These are phyloP conservation scores for Cyanoliseus patagonus DNA, from an alignment of 2,113 vertebrate genomes.

Conservation along the genomic window DNA sequence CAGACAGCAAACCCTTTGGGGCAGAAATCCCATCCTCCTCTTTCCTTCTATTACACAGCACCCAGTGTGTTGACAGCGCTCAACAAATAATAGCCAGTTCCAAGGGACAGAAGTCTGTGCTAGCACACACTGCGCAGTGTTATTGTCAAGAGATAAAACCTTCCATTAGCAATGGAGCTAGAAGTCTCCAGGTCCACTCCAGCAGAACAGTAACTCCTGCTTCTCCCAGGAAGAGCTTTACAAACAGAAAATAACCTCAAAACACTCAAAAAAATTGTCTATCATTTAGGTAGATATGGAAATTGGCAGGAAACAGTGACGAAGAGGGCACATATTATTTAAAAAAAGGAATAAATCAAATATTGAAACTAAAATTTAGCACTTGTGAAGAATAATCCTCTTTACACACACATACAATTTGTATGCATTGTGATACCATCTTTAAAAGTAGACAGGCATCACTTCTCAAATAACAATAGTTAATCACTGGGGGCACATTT, in stretches of 20 bases:
- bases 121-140: background rate
- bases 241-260: background rate
- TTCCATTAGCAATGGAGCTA: background rate
- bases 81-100: constrained; percentile 20
- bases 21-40: constrained; percentile 33
- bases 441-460: background rate
- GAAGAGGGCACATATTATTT: background rate
- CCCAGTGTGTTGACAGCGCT: background rate
- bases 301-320: background rate
- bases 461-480: background rate
- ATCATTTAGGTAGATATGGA: background rate
- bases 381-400: background rate
- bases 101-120: background rate
- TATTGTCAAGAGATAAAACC: background rate
- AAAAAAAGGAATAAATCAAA: background rate
- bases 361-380: background rate
- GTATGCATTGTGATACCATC: rapidly evolving
- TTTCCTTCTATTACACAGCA: background rate
- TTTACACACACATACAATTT: background rate
- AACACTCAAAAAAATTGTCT: background rate
- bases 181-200: background rate
- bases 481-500: background rate
- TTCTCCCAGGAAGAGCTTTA: background rate
- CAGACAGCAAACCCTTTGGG: constrained; percentile 46
- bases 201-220: background rate